Evolutionary conservation across 1,140 invertebrate genomes (phyloP).

Genomic region (Varroa destructor): DNA sequence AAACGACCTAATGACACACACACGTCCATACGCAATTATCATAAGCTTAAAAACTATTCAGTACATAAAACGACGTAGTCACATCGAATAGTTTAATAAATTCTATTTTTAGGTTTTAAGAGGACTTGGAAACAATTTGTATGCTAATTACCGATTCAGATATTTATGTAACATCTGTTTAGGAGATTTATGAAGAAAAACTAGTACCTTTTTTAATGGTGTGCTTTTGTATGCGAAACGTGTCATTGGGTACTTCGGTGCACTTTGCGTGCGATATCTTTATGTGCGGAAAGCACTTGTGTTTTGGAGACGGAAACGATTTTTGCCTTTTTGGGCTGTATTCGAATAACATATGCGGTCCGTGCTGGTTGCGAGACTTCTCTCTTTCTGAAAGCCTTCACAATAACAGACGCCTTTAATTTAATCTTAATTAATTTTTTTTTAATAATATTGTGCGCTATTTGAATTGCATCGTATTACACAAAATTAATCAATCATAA

Average conservation of each 20-base stretch:
- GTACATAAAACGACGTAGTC: constrained; percentile 9
- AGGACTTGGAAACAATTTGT: no score
- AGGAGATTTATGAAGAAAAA: no score
- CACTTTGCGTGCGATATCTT: constrained; percentile 46
- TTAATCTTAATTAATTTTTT: background rate
- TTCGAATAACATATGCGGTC: constrained; percentile 62
- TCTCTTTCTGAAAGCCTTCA: constrained; percentile 50
- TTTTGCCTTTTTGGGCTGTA: constrained; percentile 50
- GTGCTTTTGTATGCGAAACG: constrained; percentile 46
- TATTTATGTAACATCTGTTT: no score
- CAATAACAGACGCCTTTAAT: background rate
- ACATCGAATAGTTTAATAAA: background rate
- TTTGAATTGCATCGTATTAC: no score
- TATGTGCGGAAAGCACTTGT: constrained; percentile 50
- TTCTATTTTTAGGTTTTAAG: no score
- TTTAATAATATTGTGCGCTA: background rate
- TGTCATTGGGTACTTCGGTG: constrained; percentile 44
- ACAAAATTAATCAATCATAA: no score
- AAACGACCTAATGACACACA: background rate
- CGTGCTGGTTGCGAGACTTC: constrained; percentile 59
- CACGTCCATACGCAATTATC: no score
- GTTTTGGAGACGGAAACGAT: constrained; percentile 42
- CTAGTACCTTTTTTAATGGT: background rate
- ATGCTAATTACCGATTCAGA: no score
- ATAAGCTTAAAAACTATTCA: background rate